Percentiles rank a stretch among this genome's conserved stretches.
phyloP scores from a whole-genome alignment of 1,140 invertebrate genomes.

The Heliconius congener region DNA sequence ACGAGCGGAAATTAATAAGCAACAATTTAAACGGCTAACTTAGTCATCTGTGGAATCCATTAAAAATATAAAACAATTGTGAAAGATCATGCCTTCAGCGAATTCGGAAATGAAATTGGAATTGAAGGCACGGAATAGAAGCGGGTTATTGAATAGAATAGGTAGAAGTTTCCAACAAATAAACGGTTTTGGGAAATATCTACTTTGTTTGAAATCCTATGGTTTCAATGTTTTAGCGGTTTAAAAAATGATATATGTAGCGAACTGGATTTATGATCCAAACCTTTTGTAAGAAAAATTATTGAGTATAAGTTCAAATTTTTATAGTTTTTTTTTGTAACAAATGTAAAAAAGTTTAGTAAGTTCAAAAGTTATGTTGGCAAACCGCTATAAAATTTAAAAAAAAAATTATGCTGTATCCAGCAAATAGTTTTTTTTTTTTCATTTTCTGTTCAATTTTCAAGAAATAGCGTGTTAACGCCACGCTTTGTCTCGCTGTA shows the following conservation, averaged over 20 bases:
- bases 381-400: no score
- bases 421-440: no score
- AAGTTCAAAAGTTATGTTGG: no score
- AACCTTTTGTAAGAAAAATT: background rate
- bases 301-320: no score
- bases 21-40: background rate
- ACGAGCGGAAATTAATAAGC: background rate
- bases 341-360: no score
- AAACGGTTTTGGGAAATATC: constrained; percentile 37
- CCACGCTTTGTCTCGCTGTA: no score
- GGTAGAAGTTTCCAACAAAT: constrained; percentile 44
- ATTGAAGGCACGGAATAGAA: constrained; percentile 32
- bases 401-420: no score
- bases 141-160: constrained; percentile 43
- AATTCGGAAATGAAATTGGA: constrained; percentile 41
- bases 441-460: no score
- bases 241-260: background rate
- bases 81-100: constrained; percentile 27
- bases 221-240: background rate
- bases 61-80: constrained; percentile 37
- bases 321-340: no score
- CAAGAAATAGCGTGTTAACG: no score
- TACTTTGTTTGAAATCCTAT: constrained; percentile 5
- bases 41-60: constrained; percentile 19
- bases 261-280: background rate